phyloP scores from a whole-genome alignment of 2,797 vertebrate species.

The Amphiprion clarkii region DNA sequence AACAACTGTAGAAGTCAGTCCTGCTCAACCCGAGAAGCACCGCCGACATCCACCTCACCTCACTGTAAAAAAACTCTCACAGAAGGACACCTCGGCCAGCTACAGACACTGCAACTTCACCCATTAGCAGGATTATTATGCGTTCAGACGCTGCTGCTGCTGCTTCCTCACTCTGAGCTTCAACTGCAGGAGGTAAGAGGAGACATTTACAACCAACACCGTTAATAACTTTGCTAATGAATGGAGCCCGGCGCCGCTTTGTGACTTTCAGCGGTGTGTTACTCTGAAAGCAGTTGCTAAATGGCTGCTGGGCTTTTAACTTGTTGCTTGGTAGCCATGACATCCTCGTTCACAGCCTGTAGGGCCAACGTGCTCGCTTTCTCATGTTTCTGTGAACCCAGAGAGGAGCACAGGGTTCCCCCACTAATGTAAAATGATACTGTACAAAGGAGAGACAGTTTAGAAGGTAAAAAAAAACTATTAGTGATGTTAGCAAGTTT shows the following conservation, averaged over 20 bases:
- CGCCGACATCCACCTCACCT: not conserved
- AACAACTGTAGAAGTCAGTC: constrained; percentile 72
- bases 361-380: constrained; percentile 48
- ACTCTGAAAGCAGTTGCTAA: not conserved
- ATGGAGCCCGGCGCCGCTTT: not conserved
- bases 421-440: constrained; percentile 24
- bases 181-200: constrained; percentile 71
- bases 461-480: not conserved
- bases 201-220: not conserved
- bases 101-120: not conserved
- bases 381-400: constrained; percentile 65
- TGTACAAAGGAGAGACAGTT: not conserved
- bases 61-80: not conserved
- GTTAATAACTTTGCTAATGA: not conserved
- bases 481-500: not conserved
- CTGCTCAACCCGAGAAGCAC: constrained; percentile 7
- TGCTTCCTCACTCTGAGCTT: constrained; percentile 44
- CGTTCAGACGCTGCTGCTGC: constrained; percentile 29
- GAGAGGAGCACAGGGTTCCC: constrained; percentile 4
- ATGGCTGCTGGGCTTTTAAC: constrained; percentile 56
- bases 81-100: not conserved
- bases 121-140: constrained; percentile 69
- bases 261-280: not conserved
- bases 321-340: constrained; percentile 73
- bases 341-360: constrained; percentile 49